Evolutionary conservation across 2,797 vertebrate species (phyloP).

Genomic region (Gila robusta): DNA sequence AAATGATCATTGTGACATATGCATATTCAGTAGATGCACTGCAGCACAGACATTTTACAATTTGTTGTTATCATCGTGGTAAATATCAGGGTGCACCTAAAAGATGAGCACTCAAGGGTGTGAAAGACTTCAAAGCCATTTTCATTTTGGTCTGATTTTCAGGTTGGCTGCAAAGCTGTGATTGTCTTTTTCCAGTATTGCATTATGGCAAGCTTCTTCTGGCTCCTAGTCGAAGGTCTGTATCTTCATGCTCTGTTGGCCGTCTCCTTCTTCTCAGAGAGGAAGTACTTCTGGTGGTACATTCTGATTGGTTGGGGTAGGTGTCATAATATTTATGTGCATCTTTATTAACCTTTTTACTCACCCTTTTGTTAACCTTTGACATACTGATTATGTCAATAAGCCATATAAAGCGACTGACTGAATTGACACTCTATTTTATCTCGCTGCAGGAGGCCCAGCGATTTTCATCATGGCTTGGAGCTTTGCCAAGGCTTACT

Average conservation of each 20-base stretch:
- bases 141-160: slow-evolving; percentile 41
- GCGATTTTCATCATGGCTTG: slow-evolving; percentile 88
- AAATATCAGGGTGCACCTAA: slow-evolving; percentile 11
- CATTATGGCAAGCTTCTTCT: slow-evolving; percentile 98
- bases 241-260: slow-evolving; percentile 93
- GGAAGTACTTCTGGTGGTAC: slow-evolving; percentile 98
- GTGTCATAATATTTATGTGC: slow-evolving; percentile 55
- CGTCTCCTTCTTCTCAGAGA: slow-evolving; percentile 96
- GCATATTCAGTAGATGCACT: background rate
- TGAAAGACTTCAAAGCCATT: background rate
- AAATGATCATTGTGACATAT: background rate
- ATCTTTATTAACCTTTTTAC: slow-evolving; percentile 15
- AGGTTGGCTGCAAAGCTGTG: slow-evolving; percentile 93
- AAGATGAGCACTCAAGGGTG: slow-evolving; percentile 15
- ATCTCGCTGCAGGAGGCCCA: slow-evolving; percentile 83
- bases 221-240: slow-evolving; percentile 95
- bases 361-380: slow-evolving; percentile 4
- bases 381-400: slow-evolving; percentile 13
- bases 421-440: slow-evolving; percentile 35
- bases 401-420: background rate
- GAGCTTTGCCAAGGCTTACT: slow-evolving; percentile 86
- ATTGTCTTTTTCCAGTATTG: slow-evolving; percentile 97
- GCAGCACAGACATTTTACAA: background rate
- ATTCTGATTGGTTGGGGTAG: slow-evolving; percentile 97
- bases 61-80: slow-evolving; percentile 13